Base-by-base conservation (phyloP, 2,113 vertebrate species). In the Ailurus styani region DNA sequence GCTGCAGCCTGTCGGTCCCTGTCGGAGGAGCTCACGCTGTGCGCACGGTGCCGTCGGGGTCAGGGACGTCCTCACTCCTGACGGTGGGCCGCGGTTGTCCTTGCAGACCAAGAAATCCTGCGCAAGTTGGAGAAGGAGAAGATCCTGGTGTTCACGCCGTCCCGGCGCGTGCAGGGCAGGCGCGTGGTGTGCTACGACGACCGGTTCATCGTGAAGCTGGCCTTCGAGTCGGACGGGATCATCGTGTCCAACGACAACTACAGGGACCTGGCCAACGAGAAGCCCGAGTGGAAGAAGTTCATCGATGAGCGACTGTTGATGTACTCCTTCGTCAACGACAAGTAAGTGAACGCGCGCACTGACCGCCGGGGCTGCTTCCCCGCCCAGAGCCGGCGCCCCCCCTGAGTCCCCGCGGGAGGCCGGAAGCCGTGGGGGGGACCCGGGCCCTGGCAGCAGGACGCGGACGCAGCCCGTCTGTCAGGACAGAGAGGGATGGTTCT, bases 211-310 rank as follows among this genome's bases (percentile, higher is more conserved):
- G 99, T 99, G 97, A 99, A 99, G 98, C 94, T 99, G 98, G 99
- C 99, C 9, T 99, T 99, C 15, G 99, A 99, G 97, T 99, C 99
- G 1, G 99, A 99, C 40, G 99, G 99, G 88, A 99, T 99, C 94
- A 99, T 99, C 52, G 99, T 99, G 82, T 99, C 99, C 95, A 99
- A 99, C 37, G 99, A 99, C 90, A 99, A 99, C 99, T 99, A 99
- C 99, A 98, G 99, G 97, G 99, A 99, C 97, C 98, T 99, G 96
- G 99, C 99, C 27, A 99, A 99, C 66, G 99, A 99, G 97, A 99
- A 99, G 93, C 99, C 99, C 0, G 99, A 99, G 97, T 99, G 99
- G 99, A 99, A 99, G 99, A 99, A 99, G 98, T 99, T 99, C 98
- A 99, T 99, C 91, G 99, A 99, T 34, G 99, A 99, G 92, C 98